phyloP scores from a whole-genome alignment of 1,140 invertebrate species.

The Macrobrachium nipponense region DNA sequence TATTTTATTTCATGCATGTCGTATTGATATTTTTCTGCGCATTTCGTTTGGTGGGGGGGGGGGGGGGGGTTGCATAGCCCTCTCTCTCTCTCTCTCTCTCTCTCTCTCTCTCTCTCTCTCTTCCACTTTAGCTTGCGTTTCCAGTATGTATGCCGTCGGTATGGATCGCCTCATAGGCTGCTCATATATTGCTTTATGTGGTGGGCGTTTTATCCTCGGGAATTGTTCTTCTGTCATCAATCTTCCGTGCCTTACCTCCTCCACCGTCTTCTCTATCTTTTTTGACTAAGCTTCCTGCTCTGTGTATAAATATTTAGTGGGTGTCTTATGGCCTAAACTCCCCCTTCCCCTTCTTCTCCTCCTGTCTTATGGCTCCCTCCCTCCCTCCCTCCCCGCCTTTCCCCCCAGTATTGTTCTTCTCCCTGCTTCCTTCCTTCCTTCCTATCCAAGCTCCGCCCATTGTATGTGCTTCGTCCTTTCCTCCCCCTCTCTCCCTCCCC shows the following conservation, averaged over 20 bases:
- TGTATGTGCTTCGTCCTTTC: background rate
- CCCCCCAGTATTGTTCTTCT: too few relatives aligned
- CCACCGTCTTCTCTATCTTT: too few relatives aligned
- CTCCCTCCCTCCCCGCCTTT: too few relatives aligned
- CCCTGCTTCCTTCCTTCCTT: background rate
- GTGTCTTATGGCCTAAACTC: too few relatives aligned
- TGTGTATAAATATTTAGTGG: too few relatives aligned
- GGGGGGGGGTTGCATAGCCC: background rate
- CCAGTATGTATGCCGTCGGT: background rate
- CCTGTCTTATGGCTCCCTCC: too few relatives aligned
- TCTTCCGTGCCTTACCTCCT: background rate
- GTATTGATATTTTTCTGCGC: background rate
- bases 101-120: constrained; percentile 25
- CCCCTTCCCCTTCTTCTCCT: too few relatives aligned
- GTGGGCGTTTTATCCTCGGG: background rate
- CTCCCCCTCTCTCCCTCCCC: background rate
- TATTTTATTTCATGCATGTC: background rate
- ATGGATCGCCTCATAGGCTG: background rate
- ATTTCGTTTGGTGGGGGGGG: background rate
- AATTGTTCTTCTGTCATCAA: constrained; percentile 40
- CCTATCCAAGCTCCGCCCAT: background rate
- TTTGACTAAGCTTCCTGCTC: too few relatives aligned
- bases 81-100: constrained; percentile 33
- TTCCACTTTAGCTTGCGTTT: background rate
- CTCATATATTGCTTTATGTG: constrained; percentile 20